Percentiles rank a stretch among this genome's conserved stretches.
Conservation (phyloP, 2,113 vertebrate genomes). For the Tautogolabrus adspersus region DNA sequence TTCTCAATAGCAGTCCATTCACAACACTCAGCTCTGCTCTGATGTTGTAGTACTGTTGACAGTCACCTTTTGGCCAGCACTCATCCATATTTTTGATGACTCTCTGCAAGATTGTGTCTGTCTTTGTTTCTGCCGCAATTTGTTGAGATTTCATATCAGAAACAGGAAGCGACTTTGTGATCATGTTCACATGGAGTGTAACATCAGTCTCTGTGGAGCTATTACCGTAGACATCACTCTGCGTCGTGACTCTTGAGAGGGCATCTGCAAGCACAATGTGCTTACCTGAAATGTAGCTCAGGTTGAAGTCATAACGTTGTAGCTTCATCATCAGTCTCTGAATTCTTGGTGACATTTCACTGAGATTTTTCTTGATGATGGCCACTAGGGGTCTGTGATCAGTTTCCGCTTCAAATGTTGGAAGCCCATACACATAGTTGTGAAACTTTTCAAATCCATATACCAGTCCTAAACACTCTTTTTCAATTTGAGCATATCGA, state of each 20-base stretch:
- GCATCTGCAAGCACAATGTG: slow-evolving; percentile 8
- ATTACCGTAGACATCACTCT: too few relatives aligned
- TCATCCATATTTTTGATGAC: neutral
- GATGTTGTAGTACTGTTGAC: slow-evolving; percentile 8
- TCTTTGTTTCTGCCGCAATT: neutral
- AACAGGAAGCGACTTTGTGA: neutral
- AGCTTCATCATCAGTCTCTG: slow-evolving; percentile 20
- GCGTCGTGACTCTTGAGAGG: neutral
- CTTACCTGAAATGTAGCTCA: slow-evolving; percentile 14
- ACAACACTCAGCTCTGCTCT: slow-evolving; percentile 10
- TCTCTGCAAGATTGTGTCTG: neutral
- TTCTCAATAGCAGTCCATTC: neutral
- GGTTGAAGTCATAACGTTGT: slow-evolving; percentile 5
- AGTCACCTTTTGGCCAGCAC: slow-evolving; percentile 1
- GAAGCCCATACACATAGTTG: slow-evolving; percentile 11
- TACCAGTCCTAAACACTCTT: too few relatives aligned
- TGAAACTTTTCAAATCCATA: too few relatives aligned
- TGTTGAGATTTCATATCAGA: slow-evolving; percentile 10
- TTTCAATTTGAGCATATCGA: too few relatives aligned
- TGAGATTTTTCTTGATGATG: slow-evolving; percentile 19
- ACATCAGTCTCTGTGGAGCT: slow-evolving; percentile 8
- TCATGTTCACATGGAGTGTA: neutral
- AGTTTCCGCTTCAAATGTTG: slow-evolving; percentile 3
- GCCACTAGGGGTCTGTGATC: slow-evolving; percentile 9
- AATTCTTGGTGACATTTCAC: neutral